Evolutionary conservation across 1,140 invertebrate species (phyloP), one percentile per base, ranked within the genome.

Genomic region (Trichoplusia ni): DNA sequence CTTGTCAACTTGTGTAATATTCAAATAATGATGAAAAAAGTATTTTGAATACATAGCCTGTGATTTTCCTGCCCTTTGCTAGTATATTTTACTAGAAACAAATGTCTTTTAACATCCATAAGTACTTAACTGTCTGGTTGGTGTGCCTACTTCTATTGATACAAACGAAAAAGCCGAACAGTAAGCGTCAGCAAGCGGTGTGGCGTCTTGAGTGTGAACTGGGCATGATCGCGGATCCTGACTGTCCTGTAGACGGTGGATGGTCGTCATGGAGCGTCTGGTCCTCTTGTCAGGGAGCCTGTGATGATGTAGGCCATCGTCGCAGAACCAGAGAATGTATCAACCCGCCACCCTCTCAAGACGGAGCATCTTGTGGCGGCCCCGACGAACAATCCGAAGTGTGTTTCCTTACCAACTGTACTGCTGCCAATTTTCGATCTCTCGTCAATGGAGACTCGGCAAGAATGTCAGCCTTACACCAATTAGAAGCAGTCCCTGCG

Each of bases 181-280:
- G 61, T 23, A 79, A 77, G 59, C 72, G 71, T 14, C 76, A 82
- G 38, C 72, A 79, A 37, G 75, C 70, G 14, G 67, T 81, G 2
- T 90, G 87, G 87, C 73, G 75, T 6, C 60, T 88, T 3, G 84
- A 88, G 75, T 90, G 87, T 62, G 79, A 83, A 29, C 62, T 90
- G 33, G 87, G 85, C 4, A 72, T 87, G 1, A 78, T 83, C 29
- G 40, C 64, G 3, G 85, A 90, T 47, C 40, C 70, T 2, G 85
- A 87, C 0, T 90, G 87, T 53, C 87, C 87, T 14, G 63, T 87
- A 8, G 85, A 88, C 23, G 87, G 87, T 11, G 79, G 81, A 4
- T 90, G 87, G 87, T 72, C 83, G 0, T 46, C 81, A 4, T 90
- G 87, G 87, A 62, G 64, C 1, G 31, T 82, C 0, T 90, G 87